These are phyloP conservation scores for Myiotriccus ornatus DNA, from an alignment of 2,797 vertebrate genomes.

Conservation along the genomic window DNA sequence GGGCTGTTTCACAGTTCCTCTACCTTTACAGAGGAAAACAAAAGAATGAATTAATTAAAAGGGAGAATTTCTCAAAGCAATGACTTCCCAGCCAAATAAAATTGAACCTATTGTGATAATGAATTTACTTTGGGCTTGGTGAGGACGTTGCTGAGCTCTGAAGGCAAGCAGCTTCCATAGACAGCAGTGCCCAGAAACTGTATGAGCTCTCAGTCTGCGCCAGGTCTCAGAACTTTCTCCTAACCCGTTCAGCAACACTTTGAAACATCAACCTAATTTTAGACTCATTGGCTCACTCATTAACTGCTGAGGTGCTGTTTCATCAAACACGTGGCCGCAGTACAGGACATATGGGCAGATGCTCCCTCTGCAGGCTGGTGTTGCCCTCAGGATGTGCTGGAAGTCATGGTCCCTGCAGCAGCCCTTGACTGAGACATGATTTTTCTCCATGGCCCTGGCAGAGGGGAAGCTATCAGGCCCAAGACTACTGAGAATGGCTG, in stretches of 20 bases:
- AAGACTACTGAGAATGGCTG: accelerated
- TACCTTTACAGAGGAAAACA: not conserved
- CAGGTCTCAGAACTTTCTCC: not conserved
- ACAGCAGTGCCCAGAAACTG: not conserved
- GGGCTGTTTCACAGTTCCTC: not conserved
- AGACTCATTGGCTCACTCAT: not conserved
- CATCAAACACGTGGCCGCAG: accelerated
- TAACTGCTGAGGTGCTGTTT: not conserved
- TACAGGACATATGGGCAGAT: not conserved
- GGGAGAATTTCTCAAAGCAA: not conserved
- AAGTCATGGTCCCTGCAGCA: accelerated
- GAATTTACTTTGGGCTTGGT: not conserved
- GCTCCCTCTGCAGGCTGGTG: not conserved
- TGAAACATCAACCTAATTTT: not conserved
- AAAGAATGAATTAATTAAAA: not conserved
- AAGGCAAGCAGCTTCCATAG: not conserved
- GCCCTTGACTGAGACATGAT: accelerated
- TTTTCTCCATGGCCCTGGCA: not conserved
- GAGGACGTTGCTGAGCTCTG: not conserved
- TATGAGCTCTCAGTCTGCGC: not conserved
- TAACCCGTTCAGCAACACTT: not conserved
- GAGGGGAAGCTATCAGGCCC: not conserved
- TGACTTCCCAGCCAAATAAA: not conserved
- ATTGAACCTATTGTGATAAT: not conserved
- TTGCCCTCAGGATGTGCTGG: not conserved